These are phyloP conservation scores for Equus quagga DNA, from an alignment of 2,113 vertebrate genomes.

Conservation along the genomic window DNA sequence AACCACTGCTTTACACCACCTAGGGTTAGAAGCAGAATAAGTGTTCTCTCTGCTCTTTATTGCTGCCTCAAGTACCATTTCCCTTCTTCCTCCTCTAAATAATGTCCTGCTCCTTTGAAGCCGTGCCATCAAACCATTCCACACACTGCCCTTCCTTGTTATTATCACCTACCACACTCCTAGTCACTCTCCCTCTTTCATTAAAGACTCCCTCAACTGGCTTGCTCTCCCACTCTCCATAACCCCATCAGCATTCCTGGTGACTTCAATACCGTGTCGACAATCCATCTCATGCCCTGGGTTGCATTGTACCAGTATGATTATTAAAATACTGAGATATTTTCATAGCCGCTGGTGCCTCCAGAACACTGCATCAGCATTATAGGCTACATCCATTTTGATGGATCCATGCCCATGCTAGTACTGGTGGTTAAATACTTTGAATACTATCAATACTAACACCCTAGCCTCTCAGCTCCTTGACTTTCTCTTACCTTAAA, in stretches of 20 bases:
- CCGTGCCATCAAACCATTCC: background rate
- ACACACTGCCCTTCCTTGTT: background rate
- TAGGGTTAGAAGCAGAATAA: background rate
- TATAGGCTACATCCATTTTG: background rate
- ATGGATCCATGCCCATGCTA: background rate
- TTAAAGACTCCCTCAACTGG: background rate
- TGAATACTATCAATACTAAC: background rate
- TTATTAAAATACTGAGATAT: slow-evolving; percentile 16
- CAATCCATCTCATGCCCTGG: background rate
- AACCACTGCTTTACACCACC: background rate
- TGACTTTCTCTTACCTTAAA: background rate
- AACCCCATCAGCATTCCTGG: background rate
- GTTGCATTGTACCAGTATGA: background rate
- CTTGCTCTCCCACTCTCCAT: background rate
- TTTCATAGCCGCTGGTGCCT: background rate
- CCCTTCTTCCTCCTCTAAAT: slow-evolving; percentile 21
- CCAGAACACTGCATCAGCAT: background rate
- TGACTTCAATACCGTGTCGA: background rate
- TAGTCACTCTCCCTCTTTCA: background rate
- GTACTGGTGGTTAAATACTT: background rate
- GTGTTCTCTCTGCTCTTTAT: background rate
- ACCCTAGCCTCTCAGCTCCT: background rate
- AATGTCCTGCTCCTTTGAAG: background rate
- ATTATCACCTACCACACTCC: background rate
- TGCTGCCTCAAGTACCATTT: background rate